Evolutionary conservation across 2,888 invertebrate species (phyloP).

Genomic region (Arge pagana): DNA sequence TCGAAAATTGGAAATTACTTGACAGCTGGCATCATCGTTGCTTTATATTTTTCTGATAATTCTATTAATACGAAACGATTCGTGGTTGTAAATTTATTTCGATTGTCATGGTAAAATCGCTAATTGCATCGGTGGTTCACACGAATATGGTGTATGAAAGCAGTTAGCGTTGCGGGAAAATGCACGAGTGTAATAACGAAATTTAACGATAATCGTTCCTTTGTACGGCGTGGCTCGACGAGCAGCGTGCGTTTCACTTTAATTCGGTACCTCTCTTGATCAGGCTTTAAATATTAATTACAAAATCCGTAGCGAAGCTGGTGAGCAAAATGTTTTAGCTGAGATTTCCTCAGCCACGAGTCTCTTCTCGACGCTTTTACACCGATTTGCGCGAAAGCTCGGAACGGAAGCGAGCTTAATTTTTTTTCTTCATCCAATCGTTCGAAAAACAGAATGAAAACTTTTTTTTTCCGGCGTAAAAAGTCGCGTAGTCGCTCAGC

Average conservation of each 20-base stretch:
- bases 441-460: neutral
- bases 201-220: neutral
- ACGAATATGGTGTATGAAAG: neutral
- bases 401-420: too few species aligned
- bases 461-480: too few species aligned
- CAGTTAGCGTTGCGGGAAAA: neutral
- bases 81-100: neutral
- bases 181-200: neutral
- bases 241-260: neutral
- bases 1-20: neutral
- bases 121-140: neutral
- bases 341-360: too few species aligned
- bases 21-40: neutral
- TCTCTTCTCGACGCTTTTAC: too few species aligned
- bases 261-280: conserved; percentile 39
- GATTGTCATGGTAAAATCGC: conserved; percentile 10
- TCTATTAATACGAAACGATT: conserved; percentile 1
- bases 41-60: neutral
- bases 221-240: neutral
- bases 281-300: conserved; percentile 47
- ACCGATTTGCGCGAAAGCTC: too few species aligned
- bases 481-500: too few species aligned
- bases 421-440: neutral
- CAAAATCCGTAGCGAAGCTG: neutral
- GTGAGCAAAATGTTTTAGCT: too few species aligned